Conservation (phyloP, 2,113 vertebrate genomes). For the Chaenocephalus aceratus region DNA sequence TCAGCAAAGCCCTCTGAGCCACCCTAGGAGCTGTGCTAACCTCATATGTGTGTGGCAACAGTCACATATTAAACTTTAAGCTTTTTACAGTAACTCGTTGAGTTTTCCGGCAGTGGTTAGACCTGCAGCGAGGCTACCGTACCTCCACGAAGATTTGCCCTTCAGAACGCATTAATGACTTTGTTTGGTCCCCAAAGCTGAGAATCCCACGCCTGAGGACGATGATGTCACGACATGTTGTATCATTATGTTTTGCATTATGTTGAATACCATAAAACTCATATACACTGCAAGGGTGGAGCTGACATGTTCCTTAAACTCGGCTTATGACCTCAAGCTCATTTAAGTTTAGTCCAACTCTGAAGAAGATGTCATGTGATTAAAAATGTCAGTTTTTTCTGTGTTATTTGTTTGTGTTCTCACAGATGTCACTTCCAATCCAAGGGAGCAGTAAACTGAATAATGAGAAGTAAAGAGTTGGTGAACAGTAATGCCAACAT, state of each 20-base stretch:
- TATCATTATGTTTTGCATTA: conserved; percentile 68
- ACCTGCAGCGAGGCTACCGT: conserved; percentile 37
- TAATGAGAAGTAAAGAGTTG: conserved; percentile 1
- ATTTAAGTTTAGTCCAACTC: conserved; percentile 42
- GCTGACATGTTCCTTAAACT: conserved; percentile 72
- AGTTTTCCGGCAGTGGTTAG: conserved; percentile 65
- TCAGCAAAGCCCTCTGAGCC: conserved; percentile 48
- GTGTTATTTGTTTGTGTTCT: conserved; percentile 61
- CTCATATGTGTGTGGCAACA: conserved; percentile 53
- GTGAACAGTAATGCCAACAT: conserved; percentile 19
- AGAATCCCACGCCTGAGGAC: conserved; percentile 58
- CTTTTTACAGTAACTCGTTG: conserved; percentile 58
- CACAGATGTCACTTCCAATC: conserved; percentile 60
- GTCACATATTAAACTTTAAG: conserved; percentile 55
- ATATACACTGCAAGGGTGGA: conserved; percentile 67
- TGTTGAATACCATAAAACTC: conserved; percentile 70
- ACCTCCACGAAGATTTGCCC: conserved; percentile 54
- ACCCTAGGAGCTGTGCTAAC: conserved; percentile 49
- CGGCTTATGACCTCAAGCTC: conserved; percentile 75
- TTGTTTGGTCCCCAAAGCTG: conserved; percentile 48
- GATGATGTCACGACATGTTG: conserved; percentile 69
- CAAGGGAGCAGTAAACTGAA: conserved; percentile 3
- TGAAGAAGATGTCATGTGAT: conserved; percentile 42
- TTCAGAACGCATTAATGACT: conserved; percentile 30
- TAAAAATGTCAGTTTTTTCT: conserved; percentile 47